Base-by-base conservation (phyloP, 2,113 vertebrate genomes). In the Hydrochoerus hydrochaeris region DNA sequence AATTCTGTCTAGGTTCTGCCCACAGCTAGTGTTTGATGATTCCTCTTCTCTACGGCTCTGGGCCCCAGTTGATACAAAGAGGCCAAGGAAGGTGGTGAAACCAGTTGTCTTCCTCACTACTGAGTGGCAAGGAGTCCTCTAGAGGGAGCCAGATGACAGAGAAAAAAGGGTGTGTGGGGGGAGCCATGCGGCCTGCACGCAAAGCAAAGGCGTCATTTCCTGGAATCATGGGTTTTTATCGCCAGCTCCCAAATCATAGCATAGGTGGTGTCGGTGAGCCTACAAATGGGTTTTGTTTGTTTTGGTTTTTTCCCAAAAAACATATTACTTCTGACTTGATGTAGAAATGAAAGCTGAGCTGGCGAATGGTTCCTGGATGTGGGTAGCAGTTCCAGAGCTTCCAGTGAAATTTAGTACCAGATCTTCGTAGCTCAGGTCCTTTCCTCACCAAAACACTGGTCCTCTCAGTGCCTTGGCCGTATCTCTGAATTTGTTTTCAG, bases 131-230 rank as follows among this genome's bases (percentile, higher is more conserved):
- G 17, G 8, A 5, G 6, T 67, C 91, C 95, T 83, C 93, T 97
- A 92, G 97, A 94, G 97, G 97, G 95, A 88, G 93, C 96, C 86
- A 96, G 54, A 89, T 7, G 41, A 58, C 19, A 35, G 81, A 26
- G 26, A 7, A 38, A 97, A 13, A 80, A 30, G 32, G 20, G 4
- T 10, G 26, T 10, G 3, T 2, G 49, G 11, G 49, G 11, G 49
- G 11, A 11, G 49, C 49, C 49, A 52, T 52, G 9, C 16, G 10
- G 4, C 7, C 8, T 9, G 35, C 16, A 38, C 3, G n/a, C 5
- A 2, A 1, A 26, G 14, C 35, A 16, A 11, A 9, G 11, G 58
- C 22, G 22, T 84, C 52, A 17, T 7, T 38, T 85, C 93, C 75
- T 44, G 46, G 80, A 24, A 71, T 86, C 32, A 62, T 38, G 69